phyloP scores from a whole-genome alignment of 2,113 vertebrate species.

The Lathamus discolor region DNA sequence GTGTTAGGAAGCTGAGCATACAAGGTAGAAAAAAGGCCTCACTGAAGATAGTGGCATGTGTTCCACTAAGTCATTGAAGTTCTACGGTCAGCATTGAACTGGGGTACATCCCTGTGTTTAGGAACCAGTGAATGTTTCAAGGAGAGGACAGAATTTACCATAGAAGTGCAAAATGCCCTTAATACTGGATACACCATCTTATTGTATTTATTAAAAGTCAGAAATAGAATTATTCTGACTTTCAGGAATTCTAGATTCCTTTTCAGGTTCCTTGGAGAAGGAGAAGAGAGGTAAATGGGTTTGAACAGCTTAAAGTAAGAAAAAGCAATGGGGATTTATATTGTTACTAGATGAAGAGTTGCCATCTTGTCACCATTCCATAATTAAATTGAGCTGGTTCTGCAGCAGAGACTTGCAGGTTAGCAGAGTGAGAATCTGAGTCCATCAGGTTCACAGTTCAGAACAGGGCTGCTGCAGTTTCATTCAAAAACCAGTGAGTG shows the following conservation, averaged over 20 bases:
- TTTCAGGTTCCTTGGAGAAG: not conserved
- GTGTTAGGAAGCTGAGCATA: not conserved
- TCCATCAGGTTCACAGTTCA: not conserved
- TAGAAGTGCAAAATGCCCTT: not conserved
- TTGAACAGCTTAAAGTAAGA: not conserved
- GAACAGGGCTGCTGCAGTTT: fast-evolving
- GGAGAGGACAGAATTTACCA: not conserved
- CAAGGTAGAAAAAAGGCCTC: not conserved
- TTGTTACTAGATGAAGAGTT: not conserved
- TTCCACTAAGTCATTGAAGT: not conserved
- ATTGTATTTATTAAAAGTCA: not conserved
- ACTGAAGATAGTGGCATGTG: not conserved
- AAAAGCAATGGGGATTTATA: not conserved
- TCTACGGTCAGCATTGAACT: not conserved
- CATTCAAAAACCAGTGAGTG: not conserved
- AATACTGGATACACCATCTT: not conserved
- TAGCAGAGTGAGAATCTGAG: not conserved
- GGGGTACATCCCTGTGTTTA: not conserved
- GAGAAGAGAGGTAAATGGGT: not conserved
- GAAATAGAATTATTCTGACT: not conserved
- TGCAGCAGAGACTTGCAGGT: not conserved
- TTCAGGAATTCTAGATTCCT: not conserved
- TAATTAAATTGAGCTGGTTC: not conserved
- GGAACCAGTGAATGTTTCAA: not conserved
- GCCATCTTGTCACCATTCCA: not conserved